A percentile compares a stretch with the other conserved stretches of the same genome.
Evolutionary conservation across 2,888 invertebrate species (phyloP).

Genomic region (Ariolimax columbianus): DNA sequence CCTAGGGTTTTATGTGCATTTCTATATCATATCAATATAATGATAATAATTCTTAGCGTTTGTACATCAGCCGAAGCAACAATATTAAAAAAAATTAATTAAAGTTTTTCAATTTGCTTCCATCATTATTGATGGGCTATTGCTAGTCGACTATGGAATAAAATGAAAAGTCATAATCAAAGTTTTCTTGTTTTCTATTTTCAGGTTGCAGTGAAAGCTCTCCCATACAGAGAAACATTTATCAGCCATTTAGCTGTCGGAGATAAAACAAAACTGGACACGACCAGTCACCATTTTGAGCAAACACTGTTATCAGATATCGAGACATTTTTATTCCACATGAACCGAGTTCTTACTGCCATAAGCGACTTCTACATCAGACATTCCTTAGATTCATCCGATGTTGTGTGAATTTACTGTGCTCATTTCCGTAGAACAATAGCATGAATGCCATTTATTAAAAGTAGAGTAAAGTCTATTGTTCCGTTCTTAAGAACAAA

Average conservation of each 20-base stretch:
- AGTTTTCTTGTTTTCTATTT: slow-evolving; percentile 9
- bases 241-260: slow-evolving; percentile 61
- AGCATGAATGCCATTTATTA: too few relatives aligned
- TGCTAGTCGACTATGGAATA: too few relatives aligned
- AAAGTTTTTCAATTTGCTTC: too few relatives aligned
- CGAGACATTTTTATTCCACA: slow-evolving; percentile 62
- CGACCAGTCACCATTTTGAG: slow-evolving; percentile 51
- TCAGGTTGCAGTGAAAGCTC: slow-evolving; percentile 74
- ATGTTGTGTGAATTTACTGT: slow-evolving; percentile 54
- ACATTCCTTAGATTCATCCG: slow-evolving; percentile 64
- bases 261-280: slow-evolving; percentile 48
- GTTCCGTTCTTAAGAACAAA: neutral
- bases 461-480: neutral
- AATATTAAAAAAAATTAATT: too few relatives aligned
- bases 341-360: slow-evolving; percentile 61
- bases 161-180: too few relatives aligned
- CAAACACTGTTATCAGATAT: slow-evolving; percentile 65
- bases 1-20: too few relatives aligned
- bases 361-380: slow-evolving; percentile 66
- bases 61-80: too few relatives aligned
- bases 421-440: neutral
- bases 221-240: slow-evolving; percentile 70
- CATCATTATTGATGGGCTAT: too few relatives aligned
- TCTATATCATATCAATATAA: too few relatives aligned
- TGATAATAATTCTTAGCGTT: too few relatives aligned